These are phyloP conservation scores for Caenorhabditis latens DNA, from an alignment of 1,140 invertebrate genomes.

Conservation along the genomic window DNA sequence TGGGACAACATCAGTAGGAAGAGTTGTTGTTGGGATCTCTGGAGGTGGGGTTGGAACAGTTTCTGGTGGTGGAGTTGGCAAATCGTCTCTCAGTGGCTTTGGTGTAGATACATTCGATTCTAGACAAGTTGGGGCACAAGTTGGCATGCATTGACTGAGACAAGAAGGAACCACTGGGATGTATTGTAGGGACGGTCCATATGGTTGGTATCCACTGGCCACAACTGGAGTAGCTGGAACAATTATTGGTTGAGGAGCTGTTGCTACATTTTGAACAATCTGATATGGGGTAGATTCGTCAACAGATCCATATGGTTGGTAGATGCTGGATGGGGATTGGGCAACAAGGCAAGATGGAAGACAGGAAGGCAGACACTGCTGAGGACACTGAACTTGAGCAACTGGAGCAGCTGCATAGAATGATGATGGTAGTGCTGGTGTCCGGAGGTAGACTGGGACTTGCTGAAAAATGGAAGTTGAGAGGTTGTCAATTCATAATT, in stretches of 20 bases:
- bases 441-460: conserved; percentile 30
- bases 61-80: conserved; percentile 43
- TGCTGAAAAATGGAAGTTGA: neutral
- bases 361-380: conserved; percentile 16
- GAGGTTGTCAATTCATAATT: no score
- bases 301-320: neutral
- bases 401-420: neutral
- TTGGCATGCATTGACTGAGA: conserved; percentile 17
- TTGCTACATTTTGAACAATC: neutral
- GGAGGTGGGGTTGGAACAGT: conserved; percentile 17
- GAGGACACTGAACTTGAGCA: conserved; percentile 5
- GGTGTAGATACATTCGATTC: neutral
- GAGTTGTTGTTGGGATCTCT: conserved; percentile 4
- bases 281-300: neutral
- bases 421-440: neutral
- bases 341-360: conserved; percentile 22
- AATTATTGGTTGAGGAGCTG: neutral
- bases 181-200: neutral
- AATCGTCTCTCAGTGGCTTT: neutral
- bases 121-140: conserved; percentile 10
- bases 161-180: conserved; percentile 6
- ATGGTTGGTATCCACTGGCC: conserved; percentile 29
- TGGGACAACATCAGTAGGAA: conserved; percentile 1
- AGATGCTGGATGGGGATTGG: neutral
- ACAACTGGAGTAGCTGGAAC: neutral